A percentile compares a stretch with the other conserved stretches of the same genome.
Conservation (phyloP, 1,140 invertebrate species). For the Portunus trituberculatus region DNA sequence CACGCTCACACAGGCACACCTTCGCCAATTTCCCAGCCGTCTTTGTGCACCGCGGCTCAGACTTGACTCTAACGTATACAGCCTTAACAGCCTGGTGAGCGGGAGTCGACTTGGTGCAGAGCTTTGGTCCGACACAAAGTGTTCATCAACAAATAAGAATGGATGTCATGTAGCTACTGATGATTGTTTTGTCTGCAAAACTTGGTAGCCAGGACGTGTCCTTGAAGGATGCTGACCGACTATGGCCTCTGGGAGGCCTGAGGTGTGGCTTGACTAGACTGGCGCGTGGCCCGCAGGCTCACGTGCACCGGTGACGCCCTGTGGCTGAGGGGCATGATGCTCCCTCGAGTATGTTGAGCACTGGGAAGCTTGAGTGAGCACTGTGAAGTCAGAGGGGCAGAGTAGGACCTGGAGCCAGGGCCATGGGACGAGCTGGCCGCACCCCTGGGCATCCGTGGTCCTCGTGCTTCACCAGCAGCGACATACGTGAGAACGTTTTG, state of each 20-base stretch:
- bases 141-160: neutral
- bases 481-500: conserved; percentile 98
- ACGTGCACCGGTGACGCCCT: conserved; percentile 29
- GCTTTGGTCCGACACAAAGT: neutral
- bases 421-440: conserved; percentile 43
- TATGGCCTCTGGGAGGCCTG: conserved; percentile 44
- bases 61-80: conserved; percentile 1
- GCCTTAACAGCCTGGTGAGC: neutral
- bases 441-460: conserved; percentile 88
- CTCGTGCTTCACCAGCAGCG: conserved; percentile 94
- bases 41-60: conserved; percentile 4
- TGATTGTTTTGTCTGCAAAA: neutral
- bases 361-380: neutral
- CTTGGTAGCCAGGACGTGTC: neutral
- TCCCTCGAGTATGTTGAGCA: neutral
- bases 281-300: neutral
- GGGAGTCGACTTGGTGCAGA: neutral
- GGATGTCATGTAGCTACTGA: neutral
- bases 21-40: conserved; percentile 33
- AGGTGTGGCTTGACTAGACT: conserved; percentile 68
- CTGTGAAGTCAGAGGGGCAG: conserved; percentile 51
- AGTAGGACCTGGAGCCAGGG: conserved; percentile 40
- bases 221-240: neutral
- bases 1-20: conserved; percentile 34
- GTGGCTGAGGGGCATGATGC: neutral